phyloP scores from a whole-genome alignment of 2,113 vertebrate species.

The Eublepharis macularius region DNA sequence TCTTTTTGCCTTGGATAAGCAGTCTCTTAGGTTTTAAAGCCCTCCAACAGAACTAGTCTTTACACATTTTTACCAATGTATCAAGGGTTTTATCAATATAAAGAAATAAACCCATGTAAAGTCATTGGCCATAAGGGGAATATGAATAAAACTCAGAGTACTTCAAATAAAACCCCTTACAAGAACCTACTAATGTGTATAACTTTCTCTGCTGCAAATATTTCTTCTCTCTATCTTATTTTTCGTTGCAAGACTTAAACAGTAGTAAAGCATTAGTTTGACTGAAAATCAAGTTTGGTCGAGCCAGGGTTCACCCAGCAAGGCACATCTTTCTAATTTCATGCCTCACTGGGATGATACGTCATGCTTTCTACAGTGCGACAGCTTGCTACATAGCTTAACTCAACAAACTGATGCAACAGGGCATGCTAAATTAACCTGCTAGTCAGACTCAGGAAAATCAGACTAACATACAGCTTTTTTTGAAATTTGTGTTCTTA shows the following conservation, averaged over 20 bases:
- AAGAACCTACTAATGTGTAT: background rate
- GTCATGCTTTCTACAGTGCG: slow-evolving; percentile 68
- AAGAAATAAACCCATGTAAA: too few relatives aligned
- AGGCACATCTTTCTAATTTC: slow-evolving; percentile 82
- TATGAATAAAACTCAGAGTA: too few relatives aligned
- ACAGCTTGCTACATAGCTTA: slow-evolving; percentile 79
- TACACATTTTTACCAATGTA: too few relatives aligned
- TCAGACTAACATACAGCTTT: slow-evolving; percentile 47
- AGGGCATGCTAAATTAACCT: slow-evolving; percentile 70
- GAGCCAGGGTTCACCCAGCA: slow-evolving; percentile 77
- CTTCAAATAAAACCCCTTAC: too few relatives aligned
- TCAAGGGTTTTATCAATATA: too few relatives aligned
- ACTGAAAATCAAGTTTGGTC: slow-evolving; percentile 71
- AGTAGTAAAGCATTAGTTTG: slow-evolving; percentile 71
- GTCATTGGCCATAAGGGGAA: too few relatives aligned
- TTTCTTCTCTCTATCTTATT: background rate
- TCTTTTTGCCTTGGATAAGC: too few relatives aligned
- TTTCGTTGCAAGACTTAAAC: slow-evolving; percentile 45
- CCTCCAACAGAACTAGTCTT: too few relatives aligned
- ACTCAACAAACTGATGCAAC: slow-evolving; percentile 68
- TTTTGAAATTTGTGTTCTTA: slow-evolving; percentile 33
- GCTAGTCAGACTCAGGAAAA: slow-evolving; percentile 44
- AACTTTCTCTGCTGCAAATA: background rate
- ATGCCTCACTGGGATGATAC: slow-evolving; percentile 72
- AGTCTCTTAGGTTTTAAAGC: too few relatives aligned